phyloP scores from a whole-genome alignment of 2,888 invertebrate genomes.

The Ariolimax columbianus region DNA sequence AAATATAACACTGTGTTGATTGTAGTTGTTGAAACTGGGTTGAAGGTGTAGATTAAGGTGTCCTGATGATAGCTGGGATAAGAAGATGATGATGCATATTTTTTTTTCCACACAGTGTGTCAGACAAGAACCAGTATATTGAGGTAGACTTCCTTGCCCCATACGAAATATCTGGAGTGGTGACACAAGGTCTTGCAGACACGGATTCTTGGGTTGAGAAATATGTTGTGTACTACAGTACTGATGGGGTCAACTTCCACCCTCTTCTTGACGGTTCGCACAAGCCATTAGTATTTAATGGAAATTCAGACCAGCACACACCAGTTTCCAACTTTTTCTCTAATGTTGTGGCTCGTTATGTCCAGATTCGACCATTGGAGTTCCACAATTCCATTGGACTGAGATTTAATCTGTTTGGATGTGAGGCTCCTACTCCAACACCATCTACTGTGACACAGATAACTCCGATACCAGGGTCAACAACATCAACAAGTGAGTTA shows the following conservation, averaged over 20 bases:
- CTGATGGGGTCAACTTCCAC: slow-evolving; percentile 63
- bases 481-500: slow-evolving; percentile 45
- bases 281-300: slow-evolving; percentile 80
- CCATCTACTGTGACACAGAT: neutral
- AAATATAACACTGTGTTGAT: neutral
- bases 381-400: slow-evolving; percentile 65
- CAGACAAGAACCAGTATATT: slow-evolving; percentile 63
- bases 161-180: slow-evolving; percentile 65
- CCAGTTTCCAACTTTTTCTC: slow-evolving; percentile 55
- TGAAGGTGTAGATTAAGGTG: neutral
- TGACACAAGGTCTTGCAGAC: slow-evolving; percentile 63
- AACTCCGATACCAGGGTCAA: slow-evolving; percentile 1
- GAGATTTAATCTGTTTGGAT: slow-evolving; percentile 69
- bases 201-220: slow-evolving; percentile 61
- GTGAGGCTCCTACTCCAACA: slow-evolving; percentile 61
- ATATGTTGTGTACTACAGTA: slow-evolving; percentile 62
- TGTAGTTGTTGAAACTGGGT: neutral
- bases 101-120: slow-evolving; percentile 18
- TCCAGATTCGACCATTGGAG: slow-evolving; percentile 77
- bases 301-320: slow-evolving; percentile 56
- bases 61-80: neutral
- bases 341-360: slow-evolving; percentile 59
- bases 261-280: slow-evolving; percentile 19
- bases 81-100: too few relatives aligned
- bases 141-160: slow-evolving; percentile 66